A percentile compares a stretch with the other conserved stretches of the same genome.
These are phyloP conservation scores for Drosophila suzukii DNA, from an alignment of 1,140 invertebrate species.

Conservation along the genomic window DNA sequence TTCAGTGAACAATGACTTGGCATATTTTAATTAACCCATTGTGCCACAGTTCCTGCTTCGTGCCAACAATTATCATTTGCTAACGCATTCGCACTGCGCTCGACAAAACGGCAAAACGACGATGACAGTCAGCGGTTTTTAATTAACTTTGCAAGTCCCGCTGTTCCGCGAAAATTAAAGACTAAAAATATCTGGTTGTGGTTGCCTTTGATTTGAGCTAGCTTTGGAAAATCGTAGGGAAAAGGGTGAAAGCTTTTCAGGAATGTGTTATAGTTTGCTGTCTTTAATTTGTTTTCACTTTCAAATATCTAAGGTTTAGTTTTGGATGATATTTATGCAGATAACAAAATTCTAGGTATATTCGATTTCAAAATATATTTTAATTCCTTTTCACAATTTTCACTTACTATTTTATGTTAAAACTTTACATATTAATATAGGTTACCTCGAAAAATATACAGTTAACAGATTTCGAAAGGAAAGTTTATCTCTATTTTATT, in stretches of 20 bases:
- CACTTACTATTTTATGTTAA: no score
- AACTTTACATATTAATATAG: no score
- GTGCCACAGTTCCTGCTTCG: slow-evolving; percentile 28
- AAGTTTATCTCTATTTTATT: no score
- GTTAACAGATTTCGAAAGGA: not conserved
- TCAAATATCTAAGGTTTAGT: not conserved
- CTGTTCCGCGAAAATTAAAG: slow-evolving; percentile 24
- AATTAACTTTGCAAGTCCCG: slow-evolving; percentile 34
- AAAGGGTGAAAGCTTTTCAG: not conserved
- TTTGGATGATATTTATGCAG: not conserved
- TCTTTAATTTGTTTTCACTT: not conserved
- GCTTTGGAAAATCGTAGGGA: not conserved
- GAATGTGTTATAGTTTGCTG: not conserved
- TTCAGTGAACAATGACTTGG: slow-evolving; percentile 28
- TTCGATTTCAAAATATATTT: no score
- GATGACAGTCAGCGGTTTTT: slow-evolving; percentile 41
- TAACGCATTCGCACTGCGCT: slow-evolving; percentile 15
- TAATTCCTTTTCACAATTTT: no score
- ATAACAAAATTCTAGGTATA: not conserved
- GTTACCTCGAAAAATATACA: no score
- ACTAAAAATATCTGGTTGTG: slow-evolving; percentile 31
- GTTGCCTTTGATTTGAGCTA: slow-evolving; percentile 30
- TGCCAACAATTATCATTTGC: slow-evolving; percentile 40
- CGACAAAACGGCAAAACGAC: slow-evolving; percentile 12
- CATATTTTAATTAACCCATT: slow-evolving; percentile 67